phyloP scores from a whole-genome alignment of 1,140 invertebrate species.

The Hylaeus anthracinus region DNA sequence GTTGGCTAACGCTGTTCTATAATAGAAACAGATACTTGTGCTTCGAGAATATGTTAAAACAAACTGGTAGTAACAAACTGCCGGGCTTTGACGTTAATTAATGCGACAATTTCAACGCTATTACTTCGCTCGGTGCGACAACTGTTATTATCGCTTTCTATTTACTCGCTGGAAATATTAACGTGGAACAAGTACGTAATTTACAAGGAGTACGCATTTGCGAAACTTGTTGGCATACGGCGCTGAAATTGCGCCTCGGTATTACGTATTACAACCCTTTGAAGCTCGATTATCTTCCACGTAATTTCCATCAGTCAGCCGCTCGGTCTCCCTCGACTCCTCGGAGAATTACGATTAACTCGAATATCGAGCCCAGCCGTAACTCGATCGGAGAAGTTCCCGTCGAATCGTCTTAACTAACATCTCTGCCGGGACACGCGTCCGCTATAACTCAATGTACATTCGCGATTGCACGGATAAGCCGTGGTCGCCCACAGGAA shows the following conservation, averaged over 20 bases:
- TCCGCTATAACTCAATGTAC: conserved; percentile 31
- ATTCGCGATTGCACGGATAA: not conserved
- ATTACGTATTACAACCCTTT: conserved; percentile 22
- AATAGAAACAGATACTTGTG: too few relatives aligned
- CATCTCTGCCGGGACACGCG: conserved; percentile 24
- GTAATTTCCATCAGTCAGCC: conserved; percentile 53
- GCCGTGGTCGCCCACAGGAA: not conserved
- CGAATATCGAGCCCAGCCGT: conserved; percentile 43
- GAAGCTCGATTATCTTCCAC: conserved; percentile 40
- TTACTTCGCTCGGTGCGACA: not conserved
- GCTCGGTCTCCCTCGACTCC: conserved; percentile 7
- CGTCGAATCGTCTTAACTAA: conserved; percentile 53
- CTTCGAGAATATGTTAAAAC: too few relatives aligned
- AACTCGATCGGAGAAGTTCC: conserved; percentile 47
- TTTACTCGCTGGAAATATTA: conserved; percentile 19
- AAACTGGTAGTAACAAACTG: too few relatives aligned
- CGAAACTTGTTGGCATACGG: not conserved
- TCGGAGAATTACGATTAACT: conserved; percentile 53
- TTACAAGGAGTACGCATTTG: not conserved
- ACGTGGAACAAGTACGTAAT: conserved; percentile 7
- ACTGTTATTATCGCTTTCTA: not conserved
- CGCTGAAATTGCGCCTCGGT: conserved; percentile 17
- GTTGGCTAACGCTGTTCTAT: too few relatives aligned
- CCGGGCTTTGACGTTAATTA: too few relatives aligned
- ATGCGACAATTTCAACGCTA: too few relatives aligned